Conservation (phyloP, 2,888 invertebrate genomes). For the Phlogophora meticulosa region DNA sequence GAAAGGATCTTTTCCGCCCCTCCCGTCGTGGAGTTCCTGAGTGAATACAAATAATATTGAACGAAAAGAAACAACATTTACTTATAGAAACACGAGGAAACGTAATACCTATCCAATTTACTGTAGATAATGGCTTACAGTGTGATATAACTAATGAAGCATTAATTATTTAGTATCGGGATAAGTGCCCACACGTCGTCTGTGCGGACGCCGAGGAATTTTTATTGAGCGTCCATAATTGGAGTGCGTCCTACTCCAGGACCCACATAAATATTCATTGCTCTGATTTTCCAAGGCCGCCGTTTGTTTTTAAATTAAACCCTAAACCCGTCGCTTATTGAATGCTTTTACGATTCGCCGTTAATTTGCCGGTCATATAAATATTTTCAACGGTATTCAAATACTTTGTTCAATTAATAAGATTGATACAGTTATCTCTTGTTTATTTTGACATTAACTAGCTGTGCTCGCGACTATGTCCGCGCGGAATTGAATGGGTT, state of each 20-base stretch:
- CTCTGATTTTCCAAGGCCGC: slow-evolving; percentile 75
- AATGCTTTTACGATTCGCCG: slow-evolving; percentile 60
- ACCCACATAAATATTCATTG: slow-evolving; percentile 81
- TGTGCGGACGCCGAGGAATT: slow-evolving; percentile 64
- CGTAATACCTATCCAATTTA: slow-evolving; percentile 9
- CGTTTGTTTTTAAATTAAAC: slow-evolving; percentile 74
- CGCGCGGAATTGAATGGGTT: too few species aligned
- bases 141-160: slow-evolving; percentile 39
- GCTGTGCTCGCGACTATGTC: too few species aligned
- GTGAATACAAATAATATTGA: slow-evolving; percentile 46
- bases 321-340: slow-evolving; percentile 52
- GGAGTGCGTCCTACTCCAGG: slow-evolving; percentile 67
- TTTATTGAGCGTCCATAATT: slow-evolving; percentile 74
- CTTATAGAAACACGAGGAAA: not conserved
- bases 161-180: slow-evolving; percentile 58
- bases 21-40: slow-evolving; percentile 93
- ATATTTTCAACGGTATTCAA: slow-evolving; percentile 30
- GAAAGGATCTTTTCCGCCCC: slow-evolving; percentile 95
- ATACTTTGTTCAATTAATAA: slow-evolving; percentile 24
- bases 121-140: slow-evolving; percentile 17
- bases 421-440: not conserved
- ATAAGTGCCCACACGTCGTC: slow-evolving; percentile 48
- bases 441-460: not conserved
- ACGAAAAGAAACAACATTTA: not conserved
- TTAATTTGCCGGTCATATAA: slow-evolving; percentile 9